Evolutionary conservation across 2,797 vertebrate genomes (phyloP).

Genomic region (Hydrolagus colliei): DNA sequence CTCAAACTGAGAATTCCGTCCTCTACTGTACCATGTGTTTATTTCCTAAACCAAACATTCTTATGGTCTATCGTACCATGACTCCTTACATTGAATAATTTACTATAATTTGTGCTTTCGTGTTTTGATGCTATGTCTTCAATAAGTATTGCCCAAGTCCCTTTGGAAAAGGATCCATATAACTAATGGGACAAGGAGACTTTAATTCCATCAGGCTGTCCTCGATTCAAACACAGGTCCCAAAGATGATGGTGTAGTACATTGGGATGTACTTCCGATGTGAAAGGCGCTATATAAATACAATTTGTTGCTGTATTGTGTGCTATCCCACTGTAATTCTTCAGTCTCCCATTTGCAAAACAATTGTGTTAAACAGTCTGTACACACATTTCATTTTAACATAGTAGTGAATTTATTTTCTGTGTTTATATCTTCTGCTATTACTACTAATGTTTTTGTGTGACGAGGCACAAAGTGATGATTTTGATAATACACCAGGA

Average conservation of each 20-base stretch:
- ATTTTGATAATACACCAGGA: not conserved
- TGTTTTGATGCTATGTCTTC: not conserved
- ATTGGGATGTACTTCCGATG: not conserved
- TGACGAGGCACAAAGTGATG: not conserved
- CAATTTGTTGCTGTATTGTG: too few species aligned
- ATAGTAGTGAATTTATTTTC: not conserved
- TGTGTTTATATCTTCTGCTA: not conserved
- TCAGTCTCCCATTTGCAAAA: not conserved
- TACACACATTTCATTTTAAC: not conserved
- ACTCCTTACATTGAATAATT: too few species aligned
- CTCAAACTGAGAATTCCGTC: not conserved
- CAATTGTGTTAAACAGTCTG: too few species aligned
- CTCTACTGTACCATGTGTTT: not conserved
- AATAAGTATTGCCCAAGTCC: not conserved
- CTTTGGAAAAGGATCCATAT: not conserved
- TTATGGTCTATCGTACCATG: too few species aligned
- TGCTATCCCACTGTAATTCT: not conserved
- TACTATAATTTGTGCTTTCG: not conserved
- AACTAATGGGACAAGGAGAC: not conserved
- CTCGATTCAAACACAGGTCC: not conserved
- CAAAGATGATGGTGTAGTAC: not conserved
- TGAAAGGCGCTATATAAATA: too few species aligned
- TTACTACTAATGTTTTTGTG: not conserved
- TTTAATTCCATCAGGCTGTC: not conserved
- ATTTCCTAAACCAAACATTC: not conserved